Evolutionary conservation across 23 tunicate genomes (phyloP), one percentile per base, ranked within the genome.

Genomic region (Trididemnum clinides): DNA sequence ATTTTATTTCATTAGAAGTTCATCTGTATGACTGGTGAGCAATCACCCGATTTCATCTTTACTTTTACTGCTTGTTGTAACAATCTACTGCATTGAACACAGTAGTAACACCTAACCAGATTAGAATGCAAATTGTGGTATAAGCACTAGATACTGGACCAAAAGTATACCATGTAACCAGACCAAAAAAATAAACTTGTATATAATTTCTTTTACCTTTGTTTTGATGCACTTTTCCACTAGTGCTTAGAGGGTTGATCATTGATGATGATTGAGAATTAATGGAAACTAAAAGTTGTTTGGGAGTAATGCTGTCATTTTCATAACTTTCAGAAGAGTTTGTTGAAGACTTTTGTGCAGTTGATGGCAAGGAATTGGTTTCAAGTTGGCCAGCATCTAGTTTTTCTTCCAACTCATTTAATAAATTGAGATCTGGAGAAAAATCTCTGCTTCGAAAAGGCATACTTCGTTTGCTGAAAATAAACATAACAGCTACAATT

Each of bases 371-470:
- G 30, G 23, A 2, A 21, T 21, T 29, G 0, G 1, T 28, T 0
- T 32, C 18, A 39, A 27, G 2, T 1, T 0, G 23, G 63, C n/a
- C 0, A n/a, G 33, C 2, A 59, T 2, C 25, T 26, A 33, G 33
- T 33, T 30, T 20, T 64, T 63, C 33, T 28, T 69, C 33, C 7
- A 85, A 62, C 19, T 92, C 91, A 72, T 87, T 64, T n/a, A 92
- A 49, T 34, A 87, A 34, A 3, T 76, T 72, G 5, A 58, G 81
- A 18, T 87, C 91, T 33, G 58, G 30, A 2, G 72, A 25, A 31
- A 72, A 64, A 19, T 82, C 85, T 12, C 78, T 31, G 1, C 50
- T 51, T 0, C 97, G 91, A 57, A 92, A 92, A 15, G 97, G 97
- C 85, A 92, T 77, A 27, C 76, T 51, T 34, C 90, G 82, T 63